Conservation (phyloP, 2,888 invertebrate species). For the Carpatolechia fugitivella region DNA sequence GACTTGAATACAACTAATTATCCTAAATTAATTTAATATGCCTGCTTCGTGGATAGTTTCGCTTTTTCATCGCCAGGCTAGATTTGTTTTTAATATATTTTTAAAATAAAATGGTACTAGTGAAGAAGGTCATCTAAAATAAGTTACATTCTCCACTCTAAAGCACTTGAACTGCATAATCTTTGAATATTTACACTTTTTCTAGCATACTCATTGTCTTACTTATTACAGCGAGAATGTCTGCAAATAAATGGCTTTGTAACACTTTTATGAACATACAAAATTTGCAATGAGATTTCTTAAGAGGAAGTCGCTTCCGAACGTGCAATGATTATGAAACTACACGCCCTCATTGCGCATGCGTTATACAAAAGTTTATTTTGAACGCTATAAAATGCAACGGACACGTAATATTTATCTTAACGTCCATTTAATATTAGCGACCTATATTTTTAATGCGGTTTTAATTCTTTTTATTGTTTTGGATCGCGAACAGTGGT, state of each 20-base stretch:
- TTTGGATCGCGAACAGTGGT: background rate
- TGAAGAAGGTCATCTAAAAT: too few relatives aligned
- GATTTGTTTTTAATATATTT: too few relatives aligned
- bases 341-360: slow-evolving; percentile 9
- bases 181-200: too few relatives aligned
- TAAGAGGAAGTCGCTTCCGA: slow-evolving; percentile 13
- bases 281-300: slow-evolving; percentile 3
- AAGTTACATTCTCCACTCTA: too few relatives aligned
- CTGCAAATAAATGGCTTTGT: background rate
- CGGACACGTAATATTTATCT: slow-evolving; percentile 30
- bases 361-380: slow-evolving; percentile 17
- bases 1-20: too few relatives aligned
- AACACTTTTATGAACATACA: slow-evolving; percentile 1
- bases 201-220: too few relatives aligned
- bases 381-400: slow-evolving; percentile 7
- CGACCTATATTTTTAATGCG: slow-evolving; percentile 25
- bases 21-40: too few relatives aligned
- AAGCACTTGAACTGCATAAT: too few relatives aligned
- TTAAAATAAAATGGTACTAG: too few relatives aligned
- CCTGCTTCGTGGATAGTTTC: too few relatives aligned
- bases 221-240: too few relatives aligned
- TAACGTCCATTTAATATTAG: slow-evolving; percentile 18
- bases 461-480: background rate
- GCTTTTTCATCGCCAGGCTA: too few relatives aligned
- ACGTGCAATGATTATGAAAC: slow-evolving; percentile 14